Evolutionary conservation across 1,140 invertebrate genomes (phyloP), one percentile per base, ranked within the genome.

Genomic region (Aphidius ervi): DNA sequence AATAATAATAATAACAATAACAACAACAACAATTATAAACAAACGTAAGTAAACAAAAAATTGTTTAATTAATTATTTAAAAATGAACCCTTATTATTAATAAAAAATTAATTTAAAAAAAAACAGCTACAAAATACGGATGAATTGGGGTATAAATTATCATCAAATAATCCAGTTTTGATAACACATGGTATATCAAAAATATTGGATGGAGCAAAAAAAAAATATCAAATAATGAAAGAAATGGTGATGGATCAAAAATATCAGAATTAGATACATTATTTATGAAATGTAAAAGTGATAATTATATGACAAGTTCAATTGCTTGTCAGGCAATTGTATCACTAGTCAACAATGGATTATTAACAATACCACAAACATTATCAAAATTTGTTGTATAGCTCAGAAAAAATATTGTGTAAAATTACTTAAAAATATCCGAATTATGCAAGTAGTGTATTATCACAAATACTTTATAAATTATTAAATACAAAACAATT

Each of bases 261-360:
- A 55, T 62, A 59, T n/a, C 75, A 59, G 83, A 84, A 75, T 76
- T 83, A 54, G 78, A 79, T 63, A 77, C 79, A 59, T 69, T 85
- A 9, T 77, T 78, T 66, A 67, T 74, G 37, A 82, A 84, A 68
- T 83, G 79, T 69, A 72, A 80, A 58, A 71, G 73, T 63, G 70
- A 72, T n/a, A 74, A 84, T 68, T 65, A 69, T 56, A 65, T 77
- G 53, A 68, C 87, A 40, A 85, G 84, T 69, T 72, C 84, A 61
- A 82, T 85, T 46, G 84, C 85, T 58, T 84, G 83, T 63, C 82
- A 86, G 61, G 85, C 83, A 5, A 68, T 88, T n/a, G 73, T 87
- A 40, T 76, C 80, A 37, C 73, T 88, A 23, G 83, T 86, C 31
- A 82, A 87, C 67, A 76, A 80, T 61, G 83, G 82, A 46, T 77